Evolutionary conservation across 2,113 vertebrate genomes (phyloP).

Genomic region (Clarias macrocephalus): DNA sequence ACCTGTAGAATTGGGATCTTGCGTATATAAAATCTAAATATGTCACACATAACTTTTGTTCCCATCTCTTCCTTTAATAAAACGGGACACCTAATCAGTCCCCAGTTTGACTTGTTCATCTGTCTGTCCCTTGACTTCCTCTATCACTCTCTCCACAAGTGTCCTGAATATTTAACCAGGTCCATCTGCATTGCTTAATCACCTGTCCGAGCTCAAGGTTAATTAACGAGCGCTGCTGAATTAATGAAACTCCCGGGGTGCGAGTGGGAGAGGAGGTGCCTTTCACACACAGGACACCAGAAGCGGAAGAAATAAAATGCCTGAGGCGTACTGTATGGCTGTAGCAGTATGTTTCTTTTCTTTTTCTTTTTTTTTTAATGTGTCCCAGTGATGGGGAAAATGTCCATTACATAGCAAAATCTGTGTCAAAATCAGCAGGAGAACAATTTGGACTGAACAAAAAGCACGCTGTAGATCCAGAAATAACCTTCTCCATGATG

Average conservation of each 20-base stretch:
- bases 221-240: constrained; percentile 27
- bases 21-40: not conserved
- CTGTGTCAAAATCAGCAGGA: not conserved
- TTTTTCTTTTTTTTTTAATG: not conserved
- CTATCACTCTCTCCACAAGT: not conserved
- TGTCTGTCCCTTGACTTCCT: not conserved
- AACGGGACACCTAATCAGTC: not conserved
- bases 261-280: not conserved
- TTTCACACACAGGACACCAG: not conserved
- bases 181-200: constrained; percentile 46
- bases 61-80: not conserved
- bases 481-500: not conserved
- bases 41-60: not conserved
- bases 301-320: not conserved
- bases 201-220: constrained; percentile 44
- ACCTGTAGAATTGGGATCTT: not conserved
- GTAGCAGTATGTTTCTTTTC: not conserved
- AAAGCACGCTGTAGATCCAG: not conserved
- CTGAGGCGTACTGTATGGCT: not conserved
- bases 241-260: constrained; percentile 18
- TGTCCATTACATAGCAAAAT: not conserved
- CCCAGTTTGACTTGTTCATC: not conserved
- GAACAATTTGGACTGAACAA: not conserved
- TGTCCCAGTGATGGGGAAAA: not conserved
- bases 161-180: constrained; percentile 15